Evolutionary conservation across 2,113 vertebrate species (phyloP).

Genomic region (Aspiorhynchus laticeps): DNA sequence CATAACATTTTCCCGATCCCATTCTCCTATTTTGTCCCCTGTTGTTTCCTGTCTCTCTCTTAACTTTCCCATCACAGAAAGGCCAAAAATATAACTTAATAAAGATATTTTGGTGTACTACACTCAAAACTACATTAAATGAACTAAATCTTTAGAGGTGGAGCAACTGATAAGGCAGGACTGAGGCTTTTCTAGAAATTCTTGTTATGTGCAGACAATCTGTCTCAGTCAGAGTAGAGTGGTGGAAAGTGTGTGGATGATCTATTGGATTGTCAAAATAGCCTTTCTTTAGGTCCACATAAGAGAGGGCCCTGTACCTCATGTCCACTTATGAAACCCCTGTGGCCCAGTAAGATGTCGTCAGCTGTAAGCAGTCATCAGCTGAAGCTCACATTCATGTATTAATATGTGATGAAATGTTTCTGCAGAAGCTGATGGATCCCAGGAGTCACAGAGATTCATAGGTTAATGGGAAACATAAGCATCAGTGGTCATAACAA

Average conservation of each 20-base stretch:
- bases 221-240: not conserved
- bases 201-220: not conserved
- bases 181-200: not conserved
- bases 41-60: not conserved
- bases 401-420: not conserved
- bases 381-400: not conserved
- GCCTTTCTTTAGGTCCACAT: not conserved
- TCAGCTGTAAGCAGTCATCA: not conserved
- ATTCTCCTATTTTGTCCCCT: not conserved
- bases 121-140: not conserved
- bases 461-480: conserved; percentile 15
- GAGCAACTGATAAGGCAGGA: not conserved
- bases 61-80: not conserved
- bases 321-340: not conserved
- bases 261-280: not conserved
- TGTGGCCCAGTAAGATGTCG: not conserved
- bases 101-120: not conserved
- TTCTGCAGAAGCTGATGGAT: conserved; percentile 23
- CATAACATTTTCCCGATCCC: not conserved
- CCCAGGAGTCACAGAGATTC: not conserved
- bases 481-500: not conserved
- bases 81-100: not conserved
- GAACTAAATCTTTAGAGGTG: not conserved
- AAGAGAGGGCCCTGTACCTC: not conserved
- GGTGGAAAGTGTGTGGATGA: not conserved